phyloP scores from a whole-genome alignment of 1,140 invertebrate genomes.

The Halotydeus destructor region DNA sequence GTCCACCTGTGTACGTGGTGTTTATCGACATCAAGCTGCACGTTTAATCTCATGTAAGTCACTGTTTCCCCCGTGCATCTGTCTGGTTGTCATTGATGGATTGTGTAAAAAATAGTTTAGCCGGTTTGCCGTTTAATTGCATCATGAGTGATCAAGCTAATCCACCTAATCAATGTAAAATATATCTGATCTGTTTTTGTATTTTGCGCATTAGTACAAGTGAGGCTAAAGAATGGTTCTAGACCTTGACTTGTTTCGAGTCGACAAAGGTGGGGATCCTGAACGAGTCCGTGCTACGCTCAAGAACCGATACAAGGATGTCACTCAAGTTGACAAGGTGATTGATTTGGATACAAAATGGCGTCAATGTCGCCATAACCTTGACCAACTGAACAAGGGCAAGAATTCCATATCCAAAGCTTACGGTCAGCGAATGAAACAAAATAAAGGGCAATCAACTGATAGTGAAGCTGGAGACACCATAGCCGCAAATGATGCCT shows the following conservation, averaged over 20 bases:
- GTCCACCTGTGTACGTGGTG: too few species aligned
- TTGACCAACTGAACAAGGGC: conserved; percentile 30
- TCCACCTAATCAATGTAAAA: too few species aligned
- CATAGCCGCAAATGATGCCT: neutral
- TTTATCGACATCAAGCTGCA: too few species aligned
- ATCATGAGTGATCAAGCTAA: too few species aligned
- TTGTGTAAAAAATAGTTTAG: too few species aligned
- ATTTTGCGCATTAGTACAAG: neutral
- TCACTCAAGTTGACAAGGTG: conserved; percentile 69
- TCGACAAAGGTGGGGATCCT: conserved; percentile 82
- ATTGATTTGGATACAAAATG: conserved; percentile 11
- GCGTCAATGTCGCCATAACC: conserved; percentile 9
- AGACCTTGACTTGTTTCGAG: conserved; percentile 89
- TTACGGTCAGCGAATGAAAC: conserved; percentile 93
- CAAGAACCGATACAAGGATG: conserved; percentile 77
- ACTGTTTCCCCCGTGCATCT: too few species aligned
- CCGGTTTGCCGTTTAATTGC: too few species aligned
- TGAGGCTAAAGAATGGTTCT: conserved; percentile 53
- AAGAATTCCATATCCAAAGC: conserved; percentile 92
- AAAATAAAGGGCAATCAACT: conserved; percentile 3
- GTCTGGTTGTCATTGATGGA: too few species aligned
- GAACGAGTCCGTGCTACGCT: conserved; percentile 80
- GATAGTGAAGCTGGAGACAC: neutral
- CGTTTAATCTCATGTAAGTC: too few species aligned
- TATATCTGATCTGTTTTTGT: neutral